Evolutionary conservation across 1,140 invertebrate species (phyloP), one percentile per base, ranked within the genome.

Genomic region (Cotesia glomerata): DNA sequence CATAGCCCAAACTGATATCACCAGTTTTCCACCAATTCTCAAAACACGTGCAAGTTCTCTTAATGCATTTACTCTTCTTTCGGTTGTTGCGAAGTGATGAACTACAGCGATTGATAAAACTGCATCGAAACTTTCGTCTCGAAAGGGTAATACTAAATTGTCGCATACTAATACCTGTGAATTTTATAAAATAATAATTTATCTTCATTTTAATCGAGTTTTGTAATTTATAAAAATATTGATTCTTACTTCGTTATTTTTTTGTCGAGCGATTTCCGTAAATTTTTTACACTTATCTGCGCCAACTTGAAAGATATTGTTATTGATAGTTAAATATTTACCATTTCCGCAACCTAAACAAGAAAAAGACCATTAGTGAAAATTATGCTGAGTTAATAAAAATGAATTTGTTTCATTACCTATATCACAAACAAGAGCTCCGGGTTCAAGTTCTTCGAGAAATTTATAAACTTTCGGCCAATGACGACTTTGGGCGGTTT

Each of bases 1-100:
- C 93, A 98, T 95, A 11, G 97, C 95, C 97, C 97, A 98, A 0
- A 98, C 97, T 13, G 95, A 97, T 73, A 98, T 95, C 74, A 98
- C 92, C n/a, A 98, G 89, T 64, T 93, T 88, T 3, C 97, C 97
- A 0, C 97, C 97, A 68, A 97, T 96, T 71, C 94, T 88, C 3
- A 98, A 88, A 36, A 98, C 93, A 52, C 97, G 89, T 0, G 95
- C 93, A 56, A 98, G 87, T 80, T 99, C 97, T 68, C 92, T 89
- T 0, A 99, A 85, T 0, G 97, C 97, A 72, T 92, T 90, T 3
- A 97, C 92, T 5, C 97, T 88, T 49, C 97, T 89, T 83, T 97
- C 95, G 0, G 94, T 93, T 14, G 96, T 98, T 4, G 97, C 95
- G 80, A 99, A 95, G 84, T 96, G 94, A 86, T 99, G 97, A 68